Conservation (phyloP, 2,113 vertebrate genomes). For the Passerina amoena region DNA sequence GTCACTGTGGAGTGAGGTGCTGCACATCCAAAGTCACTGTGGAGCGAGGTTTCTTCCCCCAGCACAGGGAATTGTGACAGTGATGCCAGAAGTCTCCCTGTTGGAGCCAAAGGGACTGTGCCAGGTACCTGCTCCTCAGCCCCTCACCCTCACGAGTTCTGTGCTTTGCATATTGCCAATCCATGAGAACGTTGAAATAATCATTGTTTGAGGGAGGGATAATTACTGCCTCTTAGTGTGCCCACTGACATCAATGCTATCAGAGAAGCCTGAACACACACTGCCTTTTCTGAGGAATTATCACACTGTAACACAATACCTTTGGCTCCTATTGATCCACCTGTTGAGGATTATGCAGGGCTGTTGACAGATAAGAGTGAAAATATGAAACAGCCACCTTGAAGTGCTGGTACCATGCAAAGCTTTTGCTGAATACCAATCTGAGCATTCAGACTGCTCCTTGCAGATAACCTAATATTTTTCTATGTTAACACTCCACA, state of each 20-base stretch:
- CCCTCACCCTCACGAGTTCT: rapidly evolving
- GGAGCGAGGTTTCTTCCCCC: neutral
- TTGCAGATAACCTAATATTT: conserved; percentile 56
- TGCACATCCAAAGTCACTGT: neutral
- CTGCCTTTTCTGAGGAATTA: conserved; percentile 13
- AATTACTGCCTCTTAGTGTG: conserved; percentile 9
- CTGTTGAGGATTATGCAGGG: conserved; percentile 20
- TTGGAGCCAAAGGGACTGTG: rapidly evolving
- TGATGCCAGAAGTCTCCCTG: rapidly evolving
- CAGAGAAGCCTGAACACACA: neutral
- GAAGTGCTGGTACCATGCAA: neutral
- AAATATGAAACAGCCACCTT: conserved; percentile 37
- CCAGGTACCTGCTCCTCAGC: neutral
- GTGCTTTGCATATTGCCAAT: neutral
- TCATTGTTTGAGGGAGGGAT: neutral
- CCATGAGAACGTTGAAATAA: neutral
- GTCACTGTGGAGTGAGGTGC: rapidly evolving
- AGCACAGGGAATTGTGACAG: rapidly evolving
- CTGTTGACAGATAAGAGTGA: conserved; percentile 37
- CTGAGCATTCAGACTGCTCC: conserved; percentile 15
- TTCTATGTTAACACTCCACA: conserved; percentile 12
- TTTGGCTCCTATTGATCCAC: neutral
- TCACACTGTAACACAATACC: neutral
- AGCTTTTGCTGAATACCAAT: conserved; percentile 43
- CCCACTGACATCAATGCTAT: neutral